Evolutionary conservation across 2,888 invertebrate species (phyloP), one percentile per base, ranked within the genome.

Genomic region (Papilio gigon): DNA sequence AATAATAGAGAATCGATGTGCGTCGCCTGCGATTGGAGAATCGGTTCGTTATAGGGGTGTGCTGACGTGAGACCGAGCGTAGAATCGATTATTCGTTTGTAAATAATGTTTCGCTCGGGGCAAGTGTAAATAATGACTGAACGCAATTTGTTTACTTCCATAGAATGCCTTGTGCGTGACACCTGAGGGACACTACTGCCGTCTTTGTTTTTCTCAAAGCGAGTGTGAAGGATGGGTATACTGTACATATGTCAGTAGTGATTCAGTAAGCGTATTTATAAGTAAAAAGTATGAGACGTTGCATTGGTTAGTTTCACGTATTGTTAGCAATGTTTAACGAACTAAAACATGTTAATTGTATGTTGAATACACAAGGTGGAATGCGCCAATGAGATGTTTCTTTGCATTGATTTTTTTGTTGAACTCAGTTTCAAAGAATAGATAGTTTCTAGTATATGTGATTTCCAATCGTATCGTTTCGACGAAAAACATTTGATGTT

Each of bases 11-110:
- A 86, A 84, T 81, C 81, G 78, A 65, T 61, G 44, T 44, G 35
- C 78, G 82, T 83, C 82, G 77, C 71, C 75, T 75, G 79, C 83
- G 82, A 85, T 86, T 83, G 84, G 82, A 77, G 76, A 78, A 79
- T 82, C 83, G 84, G 80, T 86, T 84, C 82, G 82, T 83, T 85
- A 83, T 84, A 84, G 80, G 84, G 78, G 79, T 76, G 76, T 78
- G 82, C 77, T 83, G 85, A 84, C 84, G 79, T 79, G 80, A 75
- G 78, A 83, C 83, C 77, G 82, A 83, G 83, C 84, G 82, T 77
- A 84, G 85, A 83, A 86, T 88, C 82, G 84, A 86, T 85, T 87
- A 84, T 83, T 80, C 79, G 80, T 77, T 77, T 79, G 78, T 82
- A 80, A 82, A 75, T 78, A 84, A 85, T 85, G 83, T 75, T 71